These are phyloP conservation scores for Apotomis capreana DNA, from an alignment of 2,888 invertebrate species.

Conservation along the genomic window DNA sequence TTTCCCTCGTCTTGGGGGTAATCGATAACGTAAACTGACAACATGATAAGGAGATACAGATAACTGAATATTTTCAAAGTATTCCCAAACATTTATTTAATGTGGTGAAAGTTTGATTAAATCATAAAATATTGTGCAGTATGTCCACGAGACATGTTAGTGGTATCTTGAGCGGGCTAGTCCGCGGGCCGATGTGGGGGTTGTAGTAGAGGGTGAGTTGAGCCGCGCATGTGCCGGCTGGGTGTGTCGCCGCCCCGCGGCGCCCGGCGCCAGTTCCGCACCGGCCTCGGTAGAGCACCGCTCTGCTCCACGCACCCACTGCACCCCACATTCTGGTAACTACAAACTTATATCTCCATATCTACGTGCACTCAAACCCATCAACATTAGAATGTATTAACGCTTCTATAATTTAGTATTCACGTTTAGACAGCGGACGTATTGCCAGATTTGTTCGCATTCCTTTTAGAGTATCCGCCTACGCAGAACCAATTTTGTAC, in stretches of 20 bases:
- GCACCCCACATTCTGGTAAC: constrained; percentile 55
- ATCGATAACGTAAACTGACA: no score
- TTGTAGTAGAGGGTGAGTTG: constrained; percentile 47
- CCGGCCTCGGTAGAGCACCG: constrained; percentile 53
- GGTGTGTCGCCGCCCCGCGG: constrained; percentile 70
- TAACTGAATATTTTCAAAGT: no score
- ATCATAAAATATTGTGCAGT: neutral
- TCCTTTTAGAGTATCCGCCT: constrained; percentile 63
- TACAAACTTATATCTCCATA: constrained; percentile 50
- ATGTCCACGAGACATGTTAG: neutral
- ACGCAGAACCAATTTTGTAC: constrained; percentile 60
- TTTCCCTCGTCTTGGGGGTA: no score
- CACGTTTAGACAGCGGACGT: constrained; percentile 44
- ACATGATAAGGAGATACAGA: no score
- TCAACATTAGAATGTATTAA: neutral
- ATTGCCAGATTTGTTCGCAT: constrained; percentile 57
- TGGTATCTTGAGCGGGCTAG: constrained; percentile 7
- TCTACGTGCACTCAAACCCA: constrained; percentile 5
- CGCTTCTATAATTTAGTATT: neutral
- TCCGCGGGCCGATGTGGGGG: constrained; percentile 45
- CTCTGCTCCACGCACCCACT: constrained; percentile 52
- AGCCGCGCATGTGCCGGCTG: constrained; percentile 73
- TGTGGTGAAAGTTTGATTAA: no score
- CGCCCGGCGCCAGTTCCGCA: constrained; percentile 71
- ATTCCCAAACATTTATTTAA: no score